Evolutionary conservation across 2,797 vertebrate genomes (phyloP), one percentile per base, ranked within the genome.

Genomic region (Ispidina lecontei): DNA sequence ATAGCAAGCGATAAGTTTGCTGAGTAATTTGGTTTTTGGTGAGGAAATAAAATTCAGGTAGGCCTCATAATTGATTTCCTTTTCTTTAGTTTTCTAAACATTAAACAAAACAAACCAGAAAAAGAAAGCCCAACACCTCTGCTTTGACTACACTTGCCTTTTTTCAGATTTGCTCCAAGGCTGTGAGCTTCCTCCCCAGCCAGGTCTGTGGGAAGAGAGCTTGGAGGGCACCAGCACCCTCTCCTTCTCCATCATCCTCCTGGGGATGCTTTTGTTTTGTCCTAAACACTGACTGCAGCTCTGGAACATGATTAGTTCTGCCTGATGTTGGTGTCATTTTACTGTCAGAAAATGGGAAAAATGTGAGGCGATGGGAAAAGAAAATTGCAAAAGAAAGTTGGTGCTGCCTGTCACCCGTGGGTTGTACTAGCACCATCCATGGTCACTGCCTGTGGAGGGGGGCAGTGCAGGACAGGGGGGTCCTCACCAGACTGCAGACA

Each of bases 1-100:
- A 98, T 97, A 98, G 99, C 98, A 98, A 99, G 99, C 98, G 99
- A 99, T 99, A 99, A 99, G 99, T 99, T 99, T 99, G 99, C 99
- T 99, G 99, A 99, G 99, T 99, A 99, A 99, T 99, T 99, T 99
- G 98, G 98, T 99, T 99, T 99, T 98, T 97, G 98, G 98, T 98
- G 98, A 98, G 98, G 97, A 99, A 99, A 99, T 99, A 99, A 99
- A 99, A 99, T 99, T 99, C 98, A 99, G 99, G 99, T 99, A 98
- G 98, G 98, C 98, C 98, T 98, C 97, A 98, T 99, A 99, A 99
- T 99, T 99, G 99, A 99, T 99, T 99, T 99, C 97, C 97, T 97
- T 98, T 98, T 98, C 97, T 98, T 98, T 97, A 97, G 98, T 98
- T 98, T 98, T 98, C 97, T 98, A 98, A 98, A 98, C 97, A 97